phyloP scores from a whole-genome alignment of 2,888 invertebrate genomes.

The Tanypteryx hageni region DNA sequence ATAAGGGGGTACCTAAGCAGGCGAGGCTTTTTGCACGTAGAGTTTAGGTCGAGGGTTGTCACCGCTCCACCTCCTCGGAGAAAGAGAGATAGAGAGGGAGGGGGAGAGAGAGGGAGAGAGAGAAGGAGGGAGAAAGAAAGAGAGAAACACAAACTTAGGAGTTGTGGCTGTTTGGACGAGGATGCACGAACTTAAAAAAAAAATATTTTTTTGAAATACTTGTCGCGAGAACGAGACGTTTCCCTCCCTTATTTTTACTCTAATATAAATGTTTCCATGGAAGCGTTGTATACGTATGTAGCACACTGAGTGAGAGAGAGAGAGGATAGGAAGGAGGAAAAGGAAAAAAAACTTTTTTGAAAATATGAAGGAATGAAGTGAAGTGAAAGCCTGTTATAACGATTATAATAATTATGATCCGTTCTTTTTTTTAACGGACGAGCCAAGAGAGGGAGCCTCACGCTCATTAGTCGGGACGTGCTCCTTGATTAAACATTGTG shows the following conservation, averaged over 20 bases:
- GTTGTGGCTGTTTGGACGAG: slow-evolving; percentile 3
- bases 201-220: slow-evolving; percentile 52
- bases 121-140: background rate
- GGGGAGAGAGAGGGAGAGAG: background rate
- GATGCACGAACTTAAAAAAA: slow-evolving; percentile 18
- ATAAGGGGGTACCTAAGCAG: background rate
- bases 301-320: slow-evolving; percentile 6
- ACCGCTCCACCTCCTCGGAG: background rate
- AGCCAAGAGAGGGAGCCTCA: background rate
- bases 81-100: background rate
- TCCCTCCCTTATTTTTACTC: background rate
- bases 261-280: slow-evolving; percentile 58
- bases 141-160: background rate
- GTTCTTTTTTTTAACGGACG: background rate
- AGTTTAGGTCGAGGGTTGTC: slow-evolving; percentile 49
- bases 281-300: slow-evolving; percentile 35
- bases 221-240: slow-evolving; percentile 10
- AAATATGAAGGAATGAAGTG: background rate
- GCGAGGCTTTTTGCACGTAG: background rate
- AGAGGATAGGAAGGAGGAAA: slow-evolving; percentile 1
- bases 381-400: slow-evolving; percentile 21
- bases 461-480: slow-evolving; percentile 51
- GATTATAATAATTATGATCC: slow-evolving; percentile 56
- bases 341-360: background rate
- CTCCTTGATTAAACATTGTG: slow-evolving; percentile 56